Base-by-base conservation (phyloP, 2,113 vertebrate species). In the Aphelocoma coerulescens region DNA sequence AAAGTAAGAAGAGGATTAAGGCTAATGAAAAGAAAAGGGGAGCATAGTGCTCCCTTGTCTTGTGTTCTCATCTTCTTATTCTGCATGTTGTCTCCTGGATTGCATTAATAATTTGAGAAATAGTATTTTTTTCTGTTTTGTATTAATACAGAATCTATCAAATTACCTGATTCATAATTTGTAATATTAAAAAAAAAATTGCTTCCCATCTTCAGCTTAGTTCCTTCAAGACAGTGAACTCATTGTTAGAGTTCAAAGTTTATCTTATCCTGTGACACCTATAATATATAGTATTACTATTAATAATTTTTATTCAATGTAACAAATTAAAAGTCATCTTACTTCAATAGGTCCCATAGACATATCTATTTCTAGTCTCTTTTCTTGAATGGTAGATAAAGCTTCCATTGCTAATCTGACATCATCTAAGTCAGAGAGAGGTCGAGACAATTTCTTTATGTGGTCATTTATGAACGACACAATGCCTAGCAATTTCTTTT, bases 341-440 rank as follows among this genome's bases (percentile, higher is more conserved):
- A 99, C 99, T 97, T 99, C 98, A 96, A 98, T 98, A 78, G 98
- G 98, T 86, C 97, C 98, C 95, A 99, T 90, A 71, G 97, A 98
- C 92, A 98, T 97, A 91, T 99, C 98, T 89, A 98, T 98, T 39
- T 98, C 80, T 77, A 98, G 97, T 97, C 98, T 97, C 57, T 93
- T 98, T 35, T 99, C 98, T 68, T 98, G 98, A 75, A 99, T 98
- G 66, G 33, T 28, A 37, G 97, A 44, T 81, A 99, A 97, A 89
- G 98, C 97, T 95, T 97, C 98, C 98, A 98, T 98, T 83, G 98
- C 97, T 94, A 97, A 97, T 84, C 98, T 98, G 91, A 98, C 96
- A 51, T 99, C 98, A 89, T 99, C 98, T 91, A 99, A 96, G 61
- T 98, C 98, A 86, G 37, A 19, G 66, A 99, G 97, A 63, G 98